Evolutionary conservation across 2,797 vertebrate genomes (phyloP).

Genomic region (Anabacerthia variegaticeps): DNA sequence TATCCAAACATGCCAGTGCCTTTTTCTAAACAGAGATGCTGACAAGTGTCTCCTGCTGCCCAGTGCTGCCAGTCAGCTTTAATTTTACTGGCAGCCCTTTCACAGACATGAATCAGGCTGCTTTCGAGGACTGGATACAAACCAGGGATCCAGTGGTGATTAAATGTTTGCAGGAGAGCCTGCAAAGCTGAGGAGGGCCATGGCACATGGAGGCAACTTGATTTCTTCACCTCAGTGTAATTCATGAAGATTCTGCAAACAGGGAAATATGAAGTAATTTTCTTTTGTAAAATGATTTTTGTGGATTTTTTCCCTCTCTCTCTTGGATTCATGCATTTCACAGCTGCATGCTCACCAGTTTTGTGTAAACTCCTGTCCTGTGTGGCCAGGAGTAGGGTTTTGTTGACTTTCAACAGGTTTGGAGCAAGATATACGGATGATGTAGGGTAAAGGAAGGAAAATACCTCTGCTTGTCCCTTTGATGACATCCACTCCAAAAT

Average conservation of each 20-base stretch:
- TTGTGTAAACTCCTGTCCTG: accelerated
- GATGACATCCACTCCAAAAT: neutral
- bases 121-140: conserved; percentile 58
- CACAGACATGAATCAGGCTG: conserved; percentile 51
- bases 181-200: neutral
- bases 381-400: accelerated
- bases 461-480: neutral
- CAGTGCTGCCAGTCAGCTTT: neutral
- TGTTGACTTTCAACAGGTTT: neutral
- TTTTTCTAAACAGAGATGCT: neutral
- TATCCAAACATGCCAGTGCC: accelerated
- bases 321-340: neutral
- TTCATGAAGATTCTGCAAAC: conserved; percentile 5
- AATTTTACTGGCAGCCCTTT: conserved; percentile 3
- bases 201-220: neutral
- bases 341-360: neutral
- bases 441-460: neutral
- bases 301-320: neutral
- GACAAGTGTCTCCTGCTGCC: neutral
- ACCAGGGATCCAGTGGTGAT: conserved; percentile 49
- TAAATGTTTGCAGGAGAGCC: conserved; percentile 30
- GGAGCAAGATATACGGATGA: neutral
- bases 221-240: neutral
- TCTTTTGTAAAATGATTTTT: neutral
- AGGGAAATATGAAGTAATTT: neutral